Percentiles rank a stretch among this genome's conserved stretches.
Evolutionary conservation across 2,888 invertebrate species (phyloP).

Genomic region (Eupithecia centaureata): DNA sequence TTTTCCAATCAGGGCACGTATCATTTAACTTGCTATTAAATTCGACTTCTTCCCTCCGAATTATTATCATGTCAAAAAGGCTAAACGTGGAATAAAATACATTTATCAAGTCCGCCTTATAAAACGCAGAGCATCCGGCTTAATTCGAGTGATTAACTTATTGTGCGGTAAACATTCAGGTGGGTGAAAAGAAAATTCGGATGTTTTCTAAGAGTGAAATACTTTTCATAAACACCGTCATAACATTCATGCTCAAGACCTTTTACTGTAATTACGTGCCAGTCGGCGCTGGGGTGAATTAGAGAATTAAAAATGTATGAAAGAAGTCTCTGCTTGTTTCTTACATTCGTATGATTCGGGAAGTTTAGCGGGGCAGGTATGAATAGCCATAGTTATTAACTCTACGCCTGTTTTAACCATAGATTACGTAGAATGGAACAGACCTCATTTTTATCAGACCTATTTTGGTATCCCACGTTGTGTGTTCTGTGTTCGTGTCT

Average conservation of each 20-base stretch:
- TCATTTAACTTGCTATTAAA: constrained; percentile 84
- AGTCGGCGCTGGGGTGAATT: constrained; percentile 71
- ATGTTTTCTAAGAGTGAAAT: constrained; percentile 68
- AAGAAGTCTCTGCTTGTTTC: constrained; percentile 74
- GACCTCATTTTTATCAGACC: neutral
- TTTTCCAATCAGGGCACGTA: constrained; percentile 84
- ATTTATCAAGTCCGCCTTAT: constrained; percentile 43
- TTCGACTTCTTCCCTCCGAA: constrained; percentile 82
- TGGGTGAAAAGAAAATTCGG: constrained; percentile 64
- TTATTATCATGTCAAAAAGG: constrained; percentile 79
- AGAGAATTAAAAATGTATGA: constrained; percentile 78
- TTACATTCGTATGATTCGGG: constrained; percentile 58
- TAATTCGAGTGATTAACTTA: constrained; percentile 54
- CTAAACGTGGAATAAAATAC: constrained; percentile 57
- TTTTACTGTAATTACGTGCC: constrained; percentile 80
- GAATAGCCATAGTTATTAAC: neutral
- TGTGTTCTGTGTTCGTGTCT: neutral
- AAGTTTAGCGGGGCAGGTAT: constrained; percentile 29
- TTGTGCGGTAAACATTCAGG: constrained; percentile 76
- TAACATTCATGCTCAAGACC: constrained; percentile 82
- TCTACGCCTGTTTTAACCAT: neutral
- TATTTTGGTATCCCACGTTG: neutral
- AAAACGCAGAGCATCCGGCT: constrained; percentile 30
- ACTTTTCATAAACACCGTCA: constrained; percentile 83
- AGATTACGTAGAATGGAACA: neutral